These are phyloP conservation scores for Dryoscopus gambensis DNA, from an alignment of 2,113 vertebrate species.

Conservation along the genomic window DNA sequence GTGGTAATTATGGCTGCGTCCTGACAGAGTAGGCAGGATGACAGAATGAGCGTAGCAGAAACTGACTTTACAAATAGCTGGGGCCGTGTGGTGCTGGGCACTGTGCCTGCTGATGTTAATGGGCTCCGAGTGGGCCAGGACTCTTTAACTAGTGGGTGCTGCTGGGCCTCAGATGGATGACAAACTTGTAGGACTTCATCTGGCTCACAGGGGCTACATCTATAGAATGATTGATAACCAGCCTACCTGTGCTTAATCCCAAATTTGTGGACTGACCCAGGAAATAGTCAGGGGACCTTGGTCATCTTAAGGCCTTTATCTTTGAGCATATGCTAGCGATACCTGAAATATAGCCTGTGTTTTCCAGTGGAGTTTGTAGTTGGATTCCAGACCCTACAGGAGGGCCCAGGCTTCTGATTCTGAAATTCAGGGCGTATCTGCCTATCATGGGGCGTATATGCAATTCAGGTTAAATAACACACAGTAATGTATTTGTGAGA, in stretches of 20 bases:
- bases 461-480: background rate
- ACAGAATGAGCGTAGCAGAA: background rate
- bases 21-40: background rate
- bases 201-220: background rate
- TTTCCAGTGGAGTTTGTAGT: background rate
- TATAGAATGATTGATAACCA: background rate
- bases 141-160: background rate
- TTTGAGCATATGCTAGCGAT: background rate
- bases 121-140: background rate
- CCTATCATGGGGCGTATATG: background rate
- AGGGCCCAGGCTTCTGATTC: background rate
- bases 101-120: background rate
- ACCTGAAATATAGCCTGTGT: background rate
- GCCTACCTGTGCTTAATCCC: background rate
- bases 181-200: background rate
- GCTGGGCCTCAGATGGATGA: background rate
- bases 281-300: background rate
- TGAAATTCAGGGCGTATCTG: background rate
- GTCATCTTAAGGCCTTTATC: background rate
- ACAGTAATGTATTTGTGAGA: background rate
- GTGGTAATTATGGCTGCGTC: background rate
- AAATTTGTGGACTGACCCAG: background rate
- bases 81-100: accelerated
- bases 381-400: background rate
- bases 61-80: background rate